Percentiles rank a stretch among this genome's conserved stretches.
Evolutionary conservation across 1,140 invertebrate genomes (phyloP).

Genomic region (Scaptomyza hsui): DNA sequence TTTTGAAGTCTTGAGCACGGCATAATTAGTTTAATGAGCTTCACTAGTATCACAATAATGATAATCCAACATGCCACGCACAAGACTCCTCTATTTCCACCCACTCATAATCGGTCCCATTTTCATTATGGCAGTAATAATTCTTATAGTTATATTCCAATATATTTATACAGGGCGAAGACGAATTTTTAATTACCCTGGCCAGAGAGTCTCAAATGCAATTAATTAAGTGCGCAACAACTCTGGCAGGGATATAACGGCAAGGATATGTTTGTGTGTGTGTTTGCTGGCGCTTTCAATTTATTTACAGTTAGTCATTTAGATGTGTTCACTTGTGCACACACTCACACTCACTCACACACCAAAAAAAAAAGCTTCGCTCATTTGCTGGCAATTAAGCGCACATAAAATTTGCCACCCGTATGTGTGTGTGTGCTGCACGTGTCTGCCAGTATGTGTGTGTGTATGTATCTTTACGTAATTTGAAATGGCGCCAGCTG

Average conservation of each 20-base stretch:
- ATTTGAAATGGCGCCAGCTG: conserved; percentile 60
- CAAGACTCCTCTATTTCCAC: neutral
- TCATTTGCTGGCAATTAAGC: conserved; percentile 79
- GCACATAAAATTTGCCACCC: conserved; percentile 50
- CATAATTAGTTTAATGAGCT: conserved; percentile 82
- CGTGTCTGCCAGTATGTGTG: conserved; percentile 11
- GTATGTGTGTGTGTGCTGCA: conserved; percentile 23
- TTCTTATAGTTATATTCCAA: conserved; percentile 40
- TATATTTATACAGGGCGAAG: conserved; percentile 24
- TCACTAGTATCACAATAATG: conserved; percentile 61
- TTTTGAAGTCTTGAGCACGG: conserved; percentile 66
- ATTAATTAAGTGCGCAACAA: conserved; percentile 68
- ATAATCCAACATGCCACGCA: conserved; percentile 32
- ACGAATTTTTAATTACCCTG: conserved; percentile 56
- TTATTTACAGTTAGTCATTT: conserved; percentile 76
- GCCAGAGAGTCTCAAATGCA: conserved; percentile 52
- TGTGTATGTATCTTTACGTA: conserved; percentile 37
- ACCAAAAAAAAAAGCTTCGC: conserved; percentile 52
- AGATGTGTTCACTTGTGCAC: conserved; percentile 50
- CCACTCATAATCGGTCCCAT: neutral
- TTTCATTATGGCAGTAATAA: conserved; percentile 6
- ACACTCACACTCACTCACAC: conserved; percentile 16
- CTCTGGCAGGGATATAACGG: conserved; percentile 11
- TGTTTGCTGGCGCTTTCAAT: conserved; percentile 42
- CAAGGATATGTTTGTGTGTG: conserved; percentile 43